Evolutionary conservation across 1,140 invertebrate species (phyloP), one percentile per base, ranked within the genome.

Genomic region (Seison nebaliae): DNA sequence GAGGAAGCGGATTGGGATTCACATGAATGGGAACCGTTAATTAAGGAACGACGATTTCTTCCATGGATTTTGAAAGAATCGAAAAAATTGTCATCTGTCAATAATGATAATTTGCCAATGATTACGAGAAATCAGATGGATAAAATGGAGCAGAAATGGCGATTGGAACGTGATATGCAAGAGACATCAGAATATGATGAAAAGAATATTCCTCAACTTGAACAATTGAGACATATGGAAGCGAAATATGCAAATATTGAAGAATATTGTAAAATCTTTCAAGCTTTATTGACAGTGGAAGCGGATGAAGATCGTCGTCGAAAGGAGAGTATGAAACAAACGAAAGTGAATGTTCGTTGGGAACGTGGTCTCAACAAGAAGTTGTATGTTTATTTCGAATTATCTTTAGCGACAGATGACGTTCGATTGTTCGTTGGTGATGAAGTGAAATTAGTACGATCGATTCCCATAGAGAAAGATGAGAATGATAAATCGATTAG

Each of bases 391-490:
- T 58, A 44, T 46, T 41, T 46, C 34, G 16, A 17, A 20, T 41
- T 40, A 16, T 29, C 35, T 24, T 34, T 31, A 28, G 35, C 32
- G 3, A 37, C 33, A 11, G 36, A 38, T 16, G 84, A 91, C 50
- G 86, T 93, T 76, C 80, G 91, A 55, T 57, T 96, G n/a, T 96
- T 96, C 86, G 84, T 91, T 51, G 91, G 88, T 14, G 91, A 98
- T 65, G 88, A 98, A 58, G 56, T 98, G 15, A 67, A 79, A 43
- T 60, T 98, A 21, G n/a, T n/a, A n/a, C n/a, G n/a, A n/a, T n/a
- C n/a, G n/a, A n/a, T n/a, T n/a, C n/a, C n/a, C n/a, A n/a, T n/a
- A n/a, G n/a, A n/a, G n/a, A n/a, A n/a, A n/a, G n/a, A n/a, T n/a
- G n/a, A n/a, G n/a, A n/a, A n/a, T n/a, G n/a, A n/a, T n/a, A n/a